phyloP scores from a whole-genome alignment of 2,888 invertebrate species.

The Masnerella sp. region DNA sequence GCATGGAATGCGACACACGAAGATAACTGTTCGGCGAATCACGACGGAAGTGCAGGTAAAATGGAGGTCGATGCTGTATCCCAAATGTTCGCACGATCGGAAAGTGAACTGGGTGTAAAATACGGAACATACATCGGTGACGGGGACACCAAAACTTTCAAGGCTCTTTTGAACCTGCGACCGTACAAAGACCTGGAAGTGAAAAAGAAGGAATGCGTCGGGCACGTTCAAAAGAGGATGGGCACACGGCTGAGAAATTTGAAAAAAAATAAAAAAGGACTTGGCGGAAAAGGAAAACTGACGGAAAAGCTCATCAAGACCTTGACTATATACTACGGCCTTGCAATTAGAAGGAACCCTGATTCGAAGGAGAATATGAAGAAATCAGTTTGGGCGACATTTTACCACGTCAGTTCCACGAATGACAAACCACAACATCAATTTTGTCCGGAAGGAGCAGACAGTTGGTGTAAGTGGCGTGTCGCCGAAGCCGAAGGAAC shows the following conservation, averaged over 20 bases:
- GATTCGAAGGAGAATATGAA: slow-evolving; percentile 18
- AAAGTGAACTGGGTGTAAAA: background rate
- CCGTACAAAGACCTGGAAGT: background rate
- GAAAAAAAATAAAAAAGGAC: slow-evolving; percentile 9
- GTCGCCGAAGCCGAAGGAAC: slow-evolving; percentile 31
- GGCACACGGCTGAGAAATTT: slow-evolving; percentile 21
- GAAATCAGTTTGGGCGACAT: slow-evolving; percentile 57
- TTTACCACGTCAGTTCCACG: slow-evolving; percentile 59
- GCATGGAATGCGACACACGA: background rate
- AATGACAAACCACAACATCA: slow-evolving; percentile 31
- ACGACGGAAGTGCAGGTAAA: no score
- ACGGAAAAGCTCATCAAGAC: slow-evolving; percentile 41
- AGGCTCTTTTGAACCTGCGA: background rate
- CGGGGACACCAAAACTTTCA: slow-evolving; percentile 3
- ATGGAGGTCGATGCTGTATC: background rate
- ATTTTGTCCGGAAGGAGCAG: slow-evolving; percentile 34
- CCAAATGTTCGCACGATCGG: background rate
- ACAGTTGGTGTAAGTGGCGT: slow-evolving; percentile 55
- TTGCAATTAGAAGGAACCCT: slow-evolving; percentile 60
- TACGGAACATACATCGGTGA: background rate
- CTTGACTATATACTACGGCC: slow-evolving; percentile 55
- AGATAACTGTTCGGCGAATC: background rate
- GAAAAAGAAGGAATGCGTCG: background rate
- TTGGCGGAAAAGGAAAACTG: background rate
- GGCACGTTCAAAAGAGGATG: no score